Conservation (phyloP, 2,888 invertebrate genomes). For the Drosophila tanythrix region DNA sequence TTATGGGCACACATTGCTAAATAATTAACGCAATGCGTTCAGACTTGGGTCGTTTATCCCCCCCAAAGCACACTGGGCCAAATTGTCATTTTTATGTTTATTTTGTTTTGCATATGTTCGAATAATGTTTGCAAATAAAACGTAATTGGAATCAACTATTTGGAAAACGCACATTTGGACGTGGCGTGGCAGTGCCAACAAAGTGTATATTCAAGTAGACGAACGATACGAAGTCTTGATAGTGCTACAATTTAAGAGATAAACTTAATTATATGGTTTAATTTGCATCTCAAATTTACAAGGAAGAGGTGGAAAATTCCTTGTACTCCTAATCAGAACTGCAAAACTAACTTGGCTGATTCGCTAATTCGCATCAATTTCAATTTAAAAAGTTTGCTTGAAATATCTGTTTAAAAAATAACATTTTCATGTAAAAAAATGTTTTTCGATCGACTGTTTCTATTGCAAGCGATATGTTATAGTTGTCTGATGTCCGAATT, state of each 20-base stretch:
- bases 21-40: conserved; percentile 54
- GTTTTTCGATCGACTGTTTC: not conserved
- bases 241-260: not conserved
- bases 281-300: not conserved
- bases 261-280: not conserved
- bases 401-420: too few relatives aligned
- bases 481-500: not conserved
- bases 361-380: not conserved
- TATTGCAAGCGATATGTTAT: not conserved
- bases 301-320: not conserved
- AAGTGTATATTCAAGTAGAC: not conserved
- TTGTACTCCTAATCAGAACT: not conserved
- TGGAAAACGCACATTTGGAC: not conserved
- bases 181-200: not conserved
- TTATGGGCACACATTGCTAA: conserved; percentile 47
- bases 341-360: not conserved
- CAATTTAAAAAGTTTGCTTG: not conserved
- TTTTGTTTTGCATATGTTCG: not conserved
- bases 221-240: not conserved
- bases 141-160: not conserved
- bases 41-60: conserved; percentile 40
- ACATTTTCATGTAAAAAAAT: not conserved
- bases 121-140: not conserved
- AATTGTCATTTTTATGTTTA: not conserved
- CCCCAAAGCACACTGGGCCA: not conserved